Conservation (phyloP, 2,113 vertebrate genomes). For the Raja brachyura region DNA sequence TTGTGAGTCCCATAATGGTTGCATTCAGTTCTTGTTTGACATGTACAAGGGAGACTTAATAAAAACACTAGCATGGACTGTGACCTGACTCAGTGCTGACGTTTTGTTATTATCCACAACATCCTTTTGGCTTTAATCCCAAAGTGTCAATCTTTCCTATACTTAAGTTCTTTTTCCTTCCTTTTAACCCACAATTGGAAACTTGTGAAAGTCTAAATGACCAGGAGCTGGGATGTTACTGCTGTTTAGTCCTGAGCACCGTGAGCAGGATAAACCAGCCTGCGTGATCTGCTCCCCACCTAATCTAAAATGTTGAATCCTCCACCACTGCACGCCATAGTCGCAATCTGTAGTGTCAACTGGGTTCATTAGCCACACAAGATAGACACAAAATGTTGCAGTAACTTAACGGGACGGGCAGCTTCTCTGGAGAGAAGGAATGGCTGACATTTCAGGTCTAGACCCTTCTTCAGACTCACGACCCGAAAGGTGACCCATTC, state of each 20-base stretch:
- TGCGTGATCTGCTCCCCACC: too few relatives aligned
- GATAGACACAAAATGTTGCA: too few relatives aligned
- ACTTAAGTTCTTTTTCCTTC: neutral
- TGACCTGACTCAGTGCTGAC: neutral
- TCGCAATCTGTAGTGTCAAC: neutral
- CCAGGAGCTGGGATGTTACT: neutral
- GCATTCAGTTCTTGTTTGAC: neutral
- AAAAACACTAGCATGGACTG: neutral
- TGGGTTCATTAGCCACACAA: neutral
- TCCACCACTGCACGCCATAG: neutral
- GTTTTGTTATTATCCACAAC: neutral
- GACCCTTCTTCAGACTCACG: too few relatives aligned
- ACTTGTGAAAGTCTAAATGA: neutral
- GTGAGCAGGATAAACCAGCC: neutral
- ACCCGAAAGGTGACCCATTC: too few relatives aligned
- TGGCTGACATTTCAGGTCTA: too few relatives aligned
- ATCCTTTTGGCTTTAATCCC: slow-evolving; percentile 10
- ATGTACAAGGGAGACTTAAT: neutral
- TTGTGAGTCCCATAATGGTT: neutral
- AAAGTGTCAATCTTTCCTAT: neutral
- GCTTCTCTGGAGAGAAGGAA: too few relatives aligned
- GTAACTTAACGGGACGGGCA: too few relatives aligned
- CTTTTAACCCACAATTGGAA: neutral
- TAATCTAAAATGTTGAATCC: neutral
- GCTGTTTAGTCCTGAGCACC: neutral